These are phyloP conservation scores for Turritopsis dohrnii DNA, from an alignment of 30 jellyfish, hydroid and myxozoan species.

Conservation along the genomic window DNA sequence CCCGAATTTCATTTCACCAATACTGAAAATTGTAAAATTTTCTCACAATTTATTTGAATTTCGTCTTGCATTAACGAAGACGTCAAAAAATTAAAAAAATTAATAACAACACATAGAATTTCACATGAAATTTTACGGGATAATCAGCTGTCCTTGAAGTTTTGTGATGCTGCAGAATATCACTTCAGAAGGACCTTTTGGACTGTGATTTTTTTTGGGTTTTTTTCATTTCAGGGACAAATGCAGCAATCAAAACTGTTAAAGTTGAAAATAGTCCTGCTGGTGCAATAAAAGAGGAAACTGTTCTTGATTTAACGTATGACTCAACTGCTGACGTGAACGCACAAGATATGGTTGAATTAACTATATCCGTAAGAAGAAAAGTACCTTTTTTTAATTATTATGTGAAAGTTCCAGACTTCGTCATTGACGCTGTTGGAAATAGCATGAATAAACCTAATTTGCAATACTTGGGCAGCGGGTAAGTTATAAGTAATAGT, in stretches of 20 bases:
- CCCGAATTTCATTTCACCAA: no score
- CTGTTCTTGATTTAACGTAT: neutral
- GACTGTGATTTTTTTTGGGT: neutral
- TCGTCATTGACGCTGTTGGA: neutral
- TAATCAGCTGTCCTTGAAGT: no score
- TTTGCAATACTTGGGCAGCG: neutral
- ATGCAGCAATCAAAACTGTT: neutral
- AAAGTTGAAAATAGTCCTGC: neutral
- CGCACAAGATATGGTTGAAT: neutral
- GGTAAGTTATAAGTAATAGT: no score
- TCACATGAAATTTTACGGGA: no score
- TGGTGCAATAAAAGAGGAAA: neutral
- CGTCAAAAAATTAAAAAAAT: no score
- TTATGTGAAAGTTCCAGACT: neutral
- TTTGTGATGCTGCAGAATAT: neutral
- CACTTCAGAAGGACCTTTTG: neutral
- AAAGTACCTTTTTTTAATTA: neutral
- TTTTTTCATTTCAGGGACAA: neutral
- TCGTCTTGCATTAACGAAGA: no score
- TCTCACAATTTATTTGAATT: no score
- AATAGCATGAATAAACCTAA: neutral
- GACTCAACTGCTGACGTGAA: neutral
- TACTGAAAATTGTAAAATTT: no score
- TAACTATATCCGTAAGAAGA: neutral
- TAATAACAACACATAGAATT: no score